Percentiles rank a stretch among this genome's conserved stretches.
Evolutionary conservation across 2,113 vertebrate genomes (phyloP).

Genomic region (Ivindomyrus marchei): DNA sequence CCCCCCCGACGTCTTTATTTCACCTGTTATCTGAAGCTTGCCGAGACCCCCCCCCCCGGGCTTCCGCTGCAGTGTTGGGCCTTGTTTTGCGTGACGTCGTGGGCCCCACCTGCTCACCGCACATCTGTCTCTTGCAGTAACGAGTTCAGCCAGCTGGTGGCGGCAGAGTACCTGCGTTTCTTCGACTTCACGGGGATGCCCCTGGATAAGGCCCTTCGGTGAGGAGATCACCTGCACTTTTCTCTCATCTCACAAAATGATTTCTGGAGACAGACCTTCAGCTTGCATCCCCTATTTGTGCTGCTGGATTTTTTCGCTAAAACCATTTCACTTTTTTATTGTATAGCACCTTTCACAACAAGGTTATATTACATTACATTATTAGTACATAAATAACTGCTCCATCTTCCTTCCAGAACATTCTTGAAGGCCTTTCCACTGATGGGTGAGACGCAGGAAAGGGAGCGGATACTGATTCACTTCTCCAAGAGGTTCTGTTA

Average conservation of each 20-base stretch:
- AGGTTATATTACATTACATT: not conserved
- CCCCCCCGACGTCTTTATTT: not conserved
- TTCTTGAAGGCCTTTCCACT: constrained; percentile 71
- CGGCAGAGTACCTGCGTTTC: constrained; percentile 69
- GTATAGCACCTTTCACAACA: not conserved
- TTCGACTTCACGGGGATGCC: constrained; percentile 66
- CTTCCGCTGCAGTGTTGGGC: not conserved
- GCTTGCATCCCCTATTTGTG: not conserved
- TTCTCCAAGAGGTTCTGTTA: constrained; percentile 69
- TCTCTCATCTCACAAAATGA: not conserved
- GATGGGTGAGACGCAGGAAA: constrained; percentile 73
- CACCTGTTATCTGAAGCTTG: not conserved
- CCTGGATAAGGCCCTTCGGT: constrained; percentile 69
- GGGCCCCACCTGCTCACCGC: not conserved
- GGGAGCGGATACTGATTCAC: constrained; percentile 66
- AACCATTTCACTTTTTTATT: not conserved
- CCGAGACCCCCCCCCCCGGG: not conserved
- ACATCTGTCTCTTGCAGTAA: constrained; percentile 51
- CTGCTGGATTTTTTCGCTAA: not conserved
- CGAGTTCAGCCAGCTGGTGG: constrained; percentile 72
- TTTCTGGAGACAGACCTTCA: not conserved
- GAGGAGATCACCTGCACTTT: constrained; percentile 19
- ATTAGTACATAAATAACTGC: not conserved
- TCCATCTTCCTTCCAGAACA: constrained; percentile 45
- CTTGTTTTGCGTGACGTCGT: not conserved